Evolutionary conservation across 2,888 invertebrate species (phyloP), one percentile per base, ranked within the genome.

Genomic region (Caenorhabditis drosophilae): DNA sequence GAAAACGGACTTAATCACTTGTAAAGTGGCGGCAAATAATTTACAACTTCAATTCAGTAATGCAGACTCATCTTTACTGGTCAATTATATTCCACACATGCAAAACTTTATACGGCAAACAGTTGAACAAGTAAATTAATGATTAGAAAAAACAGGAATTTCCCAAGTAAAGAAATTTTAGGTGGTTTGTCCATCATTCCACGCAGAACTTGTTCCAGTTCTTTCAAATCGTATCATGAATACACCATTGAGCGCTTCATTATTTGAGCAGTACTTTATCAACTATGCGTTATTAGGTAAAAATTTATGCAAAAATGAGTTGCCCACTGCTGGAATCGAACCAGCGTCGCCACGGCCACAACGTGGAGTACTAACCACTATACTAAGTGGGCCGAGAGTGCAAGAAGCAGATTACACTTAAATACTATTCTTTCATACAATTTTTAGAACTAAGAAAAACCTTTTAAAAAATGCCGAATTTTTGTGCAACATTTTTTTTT

Each of bases 211-310:
- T 11, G 78, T 82, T 0, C 82, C 82, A 7, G 81, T 82, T 11
- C 72, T 82, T 46, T 77, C 80, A 22, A 82, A 82, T 49, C 67
- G 82, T 44, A 67, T 82, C 23, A 67, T 82, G 70, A 82, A 82
- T 63, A 81, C 82, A 0, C 82, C 82, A 34, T 68, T 82, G 51
- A 75, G 74, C 48, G 79, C 80, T 9, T 80, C 82, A 4, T 78
- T 82, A 36, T 82, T 82, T 58, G 82, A 82, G 42, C 82, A 82
- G 42, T 82, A 82, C 59, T 82, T 82, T 60, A 67, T 82, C 55
- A 82, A 82, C 56, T 82, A 81, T 54, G 82, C 80, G 3, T 70
- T 81, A 27, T 57, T 73, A n/a, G 72, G 72, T 68, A 26, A 42
- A 42, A 12, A 6, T 9, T 31, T 16, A 15, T 25, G 26, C 50